Percentiles rank a stretch among this genome's conserved stretches.
phyloP scores from a whole-genome alignment of 2,888 invertebrate genomes.

The Drosophila niveifrons region DNA sequence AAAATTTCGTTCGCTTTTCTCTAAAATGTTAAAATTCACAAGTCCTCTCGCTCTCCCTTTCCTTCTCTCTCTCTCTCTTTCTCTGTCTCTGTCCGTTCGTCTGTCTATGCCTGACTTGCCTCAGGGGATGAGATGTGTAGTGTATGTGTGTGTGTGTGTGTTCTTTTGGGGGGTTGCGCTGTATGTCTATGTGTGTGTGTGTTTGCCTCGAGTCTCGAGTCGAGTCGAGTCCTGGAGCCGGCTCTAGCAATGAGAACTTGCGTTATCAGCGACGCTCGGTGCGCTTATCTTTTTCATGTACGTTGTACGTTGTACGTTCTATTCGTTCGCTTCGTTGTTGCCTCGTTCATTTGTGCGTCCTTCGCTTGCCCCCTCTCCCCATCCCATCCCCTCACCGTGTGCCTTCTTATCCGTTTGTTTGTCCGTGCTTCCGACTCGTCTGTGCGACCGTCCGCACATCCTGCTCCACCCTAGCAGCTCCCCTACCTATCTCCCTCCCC shows the following conservation, averaged over 20 bases:
- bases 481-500: neutral
- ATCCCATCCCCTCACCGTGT: slow-evolving; percentile 3
- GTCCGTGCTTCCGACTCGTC: slow-evolving; percentile 79
- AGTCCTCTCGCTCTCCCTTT: slow-evolving; percentile 49
- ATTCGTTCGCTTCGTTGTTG: slow-evolving; percentile 31
- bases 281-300: slow-evolving; percentile 78
- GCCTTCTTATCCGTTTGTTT: slow-evolving; percentile 79
- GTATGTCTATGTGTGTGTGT: neutral
- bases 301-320: slow-evolving; percentile 64
- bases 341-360: slow-evolving; percentile 44
- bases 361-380: slow-evolving; percentile 24
- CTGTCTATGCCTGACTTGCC: slow-evolving; percentile 45
- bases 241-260: slow-evolving; percentile 54
- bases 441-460: slow-evolving; percentile 80
- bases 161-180: neutral
- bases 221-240: slow-evolving; percentile 29
- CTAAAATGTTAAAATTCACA: slow-evolving; percentile 82
- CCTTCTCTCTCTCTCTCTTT: slow-evolving; percentile 3
- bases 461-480: slow-evolving; percentile 52
- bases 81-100: slow-evolving; percentile 3
- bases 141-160: neutral
- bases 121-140: slow-evolving; percentile 12
- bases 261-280: slow-evolving; percentile 73
- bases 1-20: slow-evolving; percentile 76
- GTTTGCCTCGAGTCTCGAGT: neutral